A percentile compares a stretch with the other conserved stretches of the same genome.
phyloP scores from a whole-genome alignment of 2,113 vertebrate species.

The Willisornis vidua region DNA sequence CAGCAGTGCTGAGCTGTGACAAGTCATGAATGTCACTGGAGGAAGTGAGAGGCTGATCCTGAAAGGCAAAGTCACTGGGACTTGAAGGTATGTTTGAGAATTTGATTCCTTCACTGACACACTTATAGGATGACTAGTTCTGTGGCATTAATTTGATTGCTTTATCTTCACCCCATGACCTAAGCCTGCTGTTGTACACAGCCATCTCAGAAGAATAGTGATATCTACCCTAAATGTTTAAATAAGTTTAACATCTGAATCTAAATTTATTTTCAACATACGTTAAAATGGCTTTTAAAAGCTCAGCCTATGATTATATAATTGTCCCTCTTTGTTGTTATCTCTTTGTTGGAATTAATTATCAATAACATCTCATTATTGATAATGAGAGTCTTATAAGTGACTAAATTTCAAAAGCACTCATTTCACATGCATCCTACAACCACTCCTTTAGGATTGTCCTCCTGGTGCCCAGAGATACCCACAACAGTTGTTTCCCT shows the following conservation, averaged over 20 bases:
- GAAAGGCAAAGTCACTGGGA: not conserved
- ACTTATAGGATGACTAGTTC: not conserved
- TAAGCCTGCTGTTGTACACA: not conserved
- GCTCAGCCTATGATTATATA: not conserved
- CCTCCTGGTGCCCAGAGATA: not conserved
- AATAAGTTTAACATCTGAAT: not conserved
- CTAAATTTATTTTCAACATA: not conserved
- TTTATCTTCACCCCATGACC: not conserved
- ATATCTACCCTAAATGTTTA: not conserved
- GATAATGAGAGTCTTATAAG: not conserved
- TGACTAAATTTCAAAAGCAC: not conserved
- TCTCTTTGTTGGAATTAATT: not conserved
- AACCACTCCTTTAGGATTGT: not conserved
- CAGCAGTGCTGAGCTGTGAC: not conserved
- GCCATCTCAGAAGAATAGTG: not conserved
- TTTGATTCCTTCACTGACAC: not conserved
- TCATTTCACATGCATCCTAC: not conserved
- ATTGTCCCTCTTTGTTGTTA: not conserved
- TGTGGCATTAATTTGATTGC: not conserved
- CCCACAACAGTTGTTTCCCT: not conserved
- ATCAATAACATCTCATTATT: not conserved
- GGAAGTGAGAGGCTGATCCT: not conserved
- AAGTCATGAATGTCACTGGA: not conserved
- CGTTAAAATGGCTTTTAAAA: accelerated
- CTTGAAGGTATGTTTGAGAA: not conserved